Evolutionary conservation across 2,797 vertebrate genomes (phyloP).

Genomic region (Eidolon dupreanum): DNA sequence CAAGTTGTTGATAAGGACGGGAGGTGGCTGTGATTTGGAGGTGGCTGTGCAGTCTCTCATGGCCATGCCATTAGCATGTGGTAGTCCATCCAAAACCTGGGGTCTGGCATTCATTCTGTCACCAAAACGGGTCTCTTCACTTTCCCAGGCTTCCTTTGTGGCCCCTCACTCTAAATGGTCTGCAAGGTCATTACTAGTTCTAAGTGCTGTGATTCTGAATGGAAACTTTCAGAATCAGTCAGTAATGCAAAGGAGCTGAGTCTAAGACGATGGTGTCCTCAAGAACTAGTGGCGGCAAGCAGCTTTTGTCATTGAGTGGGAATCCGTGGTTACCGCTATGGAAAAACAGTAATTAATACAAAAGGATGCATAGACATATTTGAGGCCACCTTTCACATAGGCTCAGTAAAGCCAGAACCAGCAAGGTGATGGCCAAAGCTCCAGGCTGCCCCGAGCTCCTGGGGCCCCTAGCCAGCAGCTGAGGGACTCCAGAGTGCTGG

Average conservation of each 20-base stretch:
- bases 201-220: background rate
- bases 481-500: background rate
- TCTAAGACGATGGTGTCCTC: background rate
- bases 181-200: background rate
- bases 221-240: background rate
- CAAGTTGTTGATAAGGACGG: background rate
- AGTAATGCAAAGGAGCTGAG: background rate
- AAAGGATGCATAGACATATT: background rate
- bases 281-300: background rate
- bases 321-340: background rate
- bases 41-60: background rate
- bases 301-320: background rate
- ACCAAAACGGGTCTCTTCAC: background rate
- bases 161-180: background rate
- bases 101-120: background rate
- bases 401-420: background rate
- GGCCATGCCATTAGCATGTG: accelerated
- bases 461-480: background rate
- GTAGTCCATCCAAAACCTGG: background rate
- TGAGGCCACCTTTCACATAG: background rate
- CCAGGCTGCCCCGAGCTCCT: background rate
- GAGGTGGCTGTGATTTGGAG: background rate
- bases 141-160: background rate
- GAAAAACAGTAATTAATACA: background rate
- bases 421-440: background rate